These are phyloP conservation scores for Drosophila insularis DNA, from an alignment of 1,140 invertebrate species.

Conservation along the genomic window DNA sequence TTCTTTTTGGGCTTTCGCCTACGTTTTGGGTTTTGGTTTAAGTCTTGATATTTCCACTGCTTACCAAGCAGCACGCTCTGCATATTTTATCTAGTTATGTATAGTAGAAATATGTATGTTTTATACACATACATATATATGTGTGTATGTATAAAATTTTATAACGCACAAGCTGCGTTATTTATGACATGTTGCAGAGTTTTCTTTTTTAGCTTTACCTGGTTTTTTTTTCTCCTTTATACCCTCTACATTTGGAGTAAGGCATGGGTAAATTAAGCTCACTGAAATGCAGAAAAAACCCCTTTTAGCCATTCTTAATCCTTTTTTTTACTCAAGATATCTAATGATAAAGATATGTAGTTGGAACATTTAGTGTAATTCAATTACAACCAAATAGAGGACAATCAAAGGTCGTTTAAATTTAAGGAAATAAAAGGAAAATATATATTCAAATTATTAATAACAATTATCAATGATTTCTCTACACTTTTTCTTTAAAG, in stretches of 20 bases:
- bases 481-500: background rate
- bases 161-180: conserved; percentile 59
- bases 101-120: background rate
- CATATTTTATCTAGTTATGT: conserved; percentile 17
- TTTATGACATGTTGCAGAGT: conserved; percentile 38
- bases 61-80: conserved; percentile 1
- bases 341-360: no score
- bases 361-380: no score
- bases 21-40: conserved; percentile 5
- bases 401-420: background rate
- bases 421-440: no score
- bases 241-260: background rate
- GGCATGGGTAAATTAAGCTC: no score
- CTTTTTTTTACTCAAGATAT: no score
- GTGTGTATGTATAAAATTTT: conserved; percentile 16
- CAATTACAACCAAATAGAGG: background rate
- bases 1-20: background rate
- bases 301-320: no score
- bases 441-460: no score
- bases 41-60: background rate
- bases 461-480: background rate
- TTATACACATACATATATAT: no score
- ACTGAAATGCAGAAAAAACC: no score
- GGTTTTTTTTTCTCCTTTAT: background rate
- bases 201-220: no score